Conservation (phyloP, 2,113 vertebrate species). For the Macheiramphus alcinus region DNA sequence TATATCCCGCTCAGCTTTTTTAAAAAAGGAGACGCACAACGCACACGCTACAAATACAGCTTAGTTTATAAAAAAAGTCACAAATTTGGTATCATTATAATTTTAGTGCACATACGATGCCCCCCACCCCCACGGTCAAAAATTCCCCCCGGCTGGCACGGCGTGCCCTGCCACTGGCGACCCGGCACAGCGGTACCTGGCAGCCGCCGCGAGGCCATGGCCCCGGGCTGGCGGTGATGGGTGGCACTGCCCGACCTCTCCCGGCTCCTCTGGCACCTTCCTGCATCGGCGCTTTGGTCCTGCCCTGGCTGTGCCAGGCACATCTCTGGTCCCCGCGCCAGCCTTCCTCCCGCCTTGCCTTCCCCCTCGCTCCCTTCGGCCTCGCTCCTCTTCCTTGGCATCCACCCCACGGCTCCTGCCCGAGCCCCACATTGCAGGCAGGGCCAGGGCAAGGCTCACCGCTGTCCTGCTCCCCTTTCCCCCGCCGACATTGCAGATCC, state of each 20-base stretch:
- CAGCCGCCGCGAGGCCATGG: accelerated
- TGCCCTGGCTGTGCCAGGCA: background rate
- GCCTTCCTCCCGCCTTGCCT: background rate
- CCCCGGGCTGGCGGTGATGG: background rate
- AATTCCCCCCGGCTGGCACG: background rate
- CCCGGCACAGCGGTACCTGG: background rate
- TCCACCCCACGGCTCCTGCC: background rate
- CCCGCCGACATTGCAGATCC: background rate
- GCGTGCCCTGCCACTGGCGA: background rate
- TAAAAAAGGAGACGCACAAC: background rate
- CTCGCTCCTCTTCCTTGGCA: background rate
- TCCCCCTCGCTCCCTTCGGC: background rate
- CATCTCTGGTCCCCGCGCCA: background rate
- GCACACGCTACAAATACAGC: background rate
- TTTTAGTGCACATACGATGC: slow-evolving; percentile 61
- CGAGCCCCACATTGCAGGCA: accelerated
- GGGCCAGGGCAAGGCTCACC: background rate
- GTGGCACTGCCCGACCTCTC: background rate
- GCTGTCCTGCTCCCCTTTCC: background rate
- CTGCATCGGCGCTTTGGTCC: background rate
- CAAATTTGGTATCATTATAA: slow-evolving; percentile 64
- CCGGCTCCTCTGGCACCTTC: background rate
- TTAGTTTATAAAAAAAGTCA: slow-evolving; percentile 28
- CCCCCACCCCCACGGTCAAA: background rate
- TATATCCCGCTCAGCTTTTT: background rate